Conservation (phyloP, 2,797 vertebrate species). For the Prionace glauca region DNA sequence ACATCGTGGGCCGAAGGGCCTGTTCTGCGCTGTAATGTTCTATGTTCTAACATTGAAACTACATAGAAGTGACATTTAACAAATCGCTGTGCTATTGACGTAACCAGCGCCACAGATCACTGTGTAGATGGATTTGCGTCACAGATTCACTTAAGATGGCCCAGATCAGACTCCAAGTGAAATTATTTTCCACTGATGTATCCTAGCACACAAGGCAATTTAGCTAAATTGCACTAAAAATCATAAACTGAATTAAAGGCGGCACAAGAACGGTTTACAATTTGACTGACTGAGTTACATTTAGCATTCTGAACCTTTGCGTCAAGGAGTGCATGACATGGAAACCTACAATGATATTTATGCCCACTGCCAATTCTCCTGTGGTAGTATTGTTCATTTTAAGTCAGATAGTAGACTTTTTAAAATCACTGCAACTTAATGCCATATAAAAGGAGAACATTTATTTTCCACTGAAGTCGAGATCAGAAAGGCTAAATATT, state of each 20-base stretch:
- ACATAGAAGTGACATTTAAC: neutral
- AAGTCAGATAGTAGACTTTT: neutral
- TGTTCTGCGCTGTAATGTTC: too few relatives aligned
- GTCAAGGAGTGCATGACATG: too few relatives aligned
- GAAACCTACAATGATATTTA: too few relatives aligned
- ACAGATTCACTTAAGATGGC: neutral
- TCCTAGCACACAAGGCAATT: neutral
- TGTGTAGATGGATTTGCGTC: neutral
- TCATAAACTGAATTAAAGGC: neutral
- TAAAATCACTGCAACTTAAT: neutral
- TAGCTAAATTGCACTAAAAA: neutral
- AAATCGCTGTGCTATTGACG: neutral
- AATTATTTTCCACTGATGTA: neutral
- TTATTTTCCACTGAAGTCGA: neutral
- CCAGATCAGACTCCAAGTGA: neutral
- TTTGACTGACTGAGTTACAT: neutral
- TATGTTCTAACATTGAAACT: neutral
- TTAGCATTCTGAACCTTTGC: too few relatives aligned
- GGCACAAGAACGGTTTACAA: neutral
- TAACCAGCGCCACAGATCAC: neutral
- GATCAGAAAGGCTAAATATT: neutral
- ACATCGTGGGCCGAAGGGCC: too few relatives aligned
- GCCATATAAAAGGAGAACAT: neutral
- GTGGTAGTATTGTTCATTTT: too few relatives aligned
- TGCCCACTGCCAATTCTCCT: too few relatives aligned